Conservation (phyloP, 2,113 vertebrate species). For the Hystrix cristata region DNA sequence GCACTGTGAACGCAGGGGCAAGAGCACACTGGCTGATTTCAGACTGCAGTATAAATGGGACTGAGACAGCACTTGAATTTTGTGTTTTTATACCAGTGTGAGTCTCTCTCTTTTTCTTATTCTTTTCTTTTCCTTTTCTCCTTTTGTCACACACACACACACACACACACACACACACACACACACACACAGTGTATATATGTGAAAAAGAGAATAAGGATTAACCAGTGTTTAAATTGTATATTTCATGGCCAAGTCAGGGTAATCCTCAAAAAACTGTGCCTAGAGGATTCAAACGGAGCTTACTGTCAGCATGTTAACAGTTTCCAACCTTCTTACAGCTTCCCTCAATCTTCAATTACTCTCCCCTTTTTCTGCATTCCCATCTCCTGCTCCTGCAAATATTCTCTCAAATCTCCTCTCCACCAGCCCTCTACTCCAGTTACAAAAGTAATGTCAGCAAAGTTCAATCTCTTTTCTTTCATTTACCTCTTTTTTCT, state of each 20-base stretch:
- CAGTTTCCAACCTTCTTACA: not conserved
- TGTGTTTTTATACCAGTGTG: not conserved
- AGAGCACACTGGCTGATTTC: not conserved
- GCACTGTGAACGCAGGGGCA: not conserved
- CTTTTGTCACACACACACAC: not conserved
- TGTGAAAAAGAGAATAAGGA: not conserved
- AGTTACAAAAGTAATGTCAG: not conserved
- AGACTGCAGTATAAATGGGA: not conserved
- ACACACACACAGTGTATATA: not conserved
- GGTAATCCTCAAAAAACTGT: not conserved
- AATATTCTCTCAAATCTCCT: not conserved
- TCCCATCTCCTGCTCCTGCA: not conserved
- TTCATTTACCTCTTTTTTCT: not conserved
- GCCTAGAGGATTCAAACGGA: not conserved
- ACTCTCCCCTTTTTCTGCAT: not conserved
- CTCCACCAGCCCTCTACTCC: not conserved
- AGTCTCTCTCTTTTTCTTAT: not conserved
- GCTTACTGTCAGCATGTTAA: not conserved
- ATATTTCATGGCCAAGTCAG: not conserved
- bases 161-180: not conserved
- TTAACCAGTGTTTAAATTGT: not conserved
- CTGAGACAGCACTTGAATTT: not conserved
- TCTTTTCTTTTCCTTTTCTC: not conserved
- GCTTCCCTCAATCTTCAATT: not conserved
- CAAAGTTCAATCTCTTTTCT: not conserved